phyloP scores from a whole-genome alignment of 2,797 vertebrate species.

The Esox lucius region DNA sequence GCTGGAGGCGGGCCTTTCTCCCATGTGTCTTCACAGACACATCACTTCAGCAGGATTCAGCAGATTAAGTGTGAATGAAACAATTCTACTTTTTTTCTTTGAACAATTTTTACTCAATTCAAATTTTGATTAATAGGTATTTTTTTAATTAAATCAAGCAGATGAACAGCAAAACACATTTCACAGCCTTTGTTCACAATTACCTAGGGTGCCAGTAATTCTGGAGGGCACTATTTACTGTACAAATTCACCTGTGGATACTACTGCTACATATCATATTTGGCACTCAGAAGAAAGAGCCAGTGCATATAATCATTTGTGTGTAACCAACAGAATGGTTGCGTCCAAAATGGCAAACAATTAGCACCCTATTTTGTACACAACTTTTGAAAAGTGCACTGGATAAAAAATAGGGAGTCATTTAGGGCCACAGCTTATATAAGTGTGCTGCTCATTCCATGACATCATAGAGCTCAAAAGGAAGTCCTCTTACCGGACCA shows the following conservation, averaged over 20 bases:
- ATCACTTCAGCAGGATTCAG: no score
- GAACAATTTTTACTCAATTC: no score
- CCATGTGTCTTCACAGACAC: no score
- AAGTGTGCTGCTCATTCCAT: slow-evolving; percentile 45
- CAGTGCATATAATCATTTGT: not conserved
- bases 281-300: not conserved
- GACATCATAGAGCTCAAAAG: slow-evolving; percentile 36
- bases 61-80: no score
- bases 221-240: no score
- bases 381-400: not conserved
- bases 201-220: no score
- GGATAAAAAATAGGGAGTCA: not conserved
- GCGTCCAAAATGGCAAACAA: not conserved
- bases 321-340: not conserved
- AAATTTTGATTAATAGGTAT: no score
- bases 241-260: not conserved
- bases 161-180: no score
- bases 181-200: no score
- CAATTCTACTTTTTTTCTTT: no score
- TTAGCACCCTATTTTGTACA: not conserved
- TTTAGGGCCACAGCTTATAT: not conserved
- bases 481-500: not conserved
- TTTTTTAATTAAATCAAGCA: no score
- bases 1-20: no score
- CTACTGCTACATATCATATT: not conserved